Percentiles rank a stretch among this genome's conserved stretches.
Conservation (phyloP, 2,888 invertebrate species). For the Tetragnatha montana region DNA sequence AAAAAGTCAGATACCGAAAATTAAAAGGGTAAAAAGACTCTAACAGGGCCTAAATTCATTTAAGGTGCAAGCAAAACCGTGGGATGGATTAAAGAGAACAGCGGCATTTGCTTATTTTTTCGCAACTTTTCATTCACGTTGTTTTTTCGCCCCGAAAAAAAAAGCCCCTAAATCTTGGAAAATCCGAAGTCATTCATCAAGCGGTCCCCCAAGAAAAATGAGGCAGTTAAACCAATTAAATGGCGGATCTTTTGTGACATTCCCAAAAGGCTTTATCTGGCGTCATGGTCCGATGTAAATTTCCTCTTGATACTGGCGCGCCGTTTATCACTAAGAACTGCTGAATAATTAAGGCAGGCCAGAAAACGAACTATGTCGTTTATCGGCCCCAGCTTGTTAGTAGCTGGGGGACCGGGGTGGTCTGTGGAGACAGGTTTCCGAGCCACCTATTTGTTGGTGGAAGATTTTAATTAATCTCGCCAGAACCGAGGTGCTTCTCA, state of each 20-base stretch:
- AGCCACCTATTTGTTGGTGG: slow-evolving; percentile 70
- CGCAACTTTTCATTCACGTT: not conserved
- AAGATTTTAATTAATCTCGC: slow-evolving; percentile 71
- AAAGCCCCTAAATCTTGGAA: slow-evolving; percentile 61
- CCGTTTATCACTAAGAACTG: slow-evolving; percentile 71
- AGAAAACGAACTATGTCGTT: slow-evolving; percentile 71
- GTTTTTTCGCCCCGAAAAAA: slow-evolving; percentile 9
- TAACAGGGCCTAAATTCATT: slow-evolving; percentile 60
- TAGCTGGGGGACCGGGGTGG: slow-evolving; percentile 61
- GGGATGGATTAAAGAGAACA: slow-evolving; percentile 51
- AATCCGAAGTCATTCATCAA: slow-evolving; percentile 67
- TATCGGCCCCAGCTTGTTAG: slow-evolving; percentile 52
- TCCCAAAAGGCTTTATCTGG: slow-evolving; percentile 69
- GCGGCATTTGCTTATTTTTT: slow-evolving; percentile 21
- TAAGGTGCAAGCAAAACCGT: slow-evolving; percentile 64
- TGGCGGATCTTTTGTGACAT: slow-evolving; percentile 69
- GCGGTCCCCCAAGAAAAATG: slow-evolving; percentile 67
- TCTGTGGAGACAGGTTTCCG: slow-evolving; percentile 68
- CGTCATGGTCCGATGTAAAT: slow-evolving; percentile 70
- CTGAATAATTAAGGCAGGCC: slow-evolving; percentile 69
- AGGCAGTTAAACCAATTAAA: slow-evolving; percentile 71
- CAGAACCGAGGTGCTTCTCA: slow-evolving; percentile 69
- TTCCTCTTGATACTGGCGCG: slow-evolving; percentile 66
- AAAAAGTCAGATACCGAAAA: slow-evolving; percentile 6
- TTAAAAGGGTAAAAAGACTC: not conserved